Conservation (phyloP, 2,797 vertebrate species). For the Sebastes dallii region DNA sequence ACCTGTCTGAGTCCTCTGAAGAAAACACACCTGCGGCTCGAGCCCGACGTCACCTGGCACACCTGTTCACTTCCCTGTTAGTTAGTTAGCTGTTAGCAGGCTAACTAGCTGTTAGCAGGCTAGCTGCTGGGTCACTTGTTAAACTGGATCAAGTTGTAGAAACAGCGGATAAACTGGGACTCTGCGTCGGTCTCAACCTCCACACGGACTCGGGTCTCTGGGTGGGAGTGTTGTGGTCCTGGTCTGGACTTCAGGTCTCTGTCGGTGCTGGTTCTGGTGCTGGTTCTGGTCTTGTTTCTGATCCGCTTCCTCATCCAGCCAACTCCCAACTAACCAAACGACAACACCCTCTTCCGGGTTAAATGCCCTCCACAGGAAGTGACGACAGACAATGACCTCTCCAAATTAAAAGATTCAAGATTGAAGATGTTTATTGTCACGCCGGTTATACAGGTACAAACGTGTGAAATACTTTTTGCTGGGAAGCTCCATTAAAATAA, state of each 20-base stretch:
- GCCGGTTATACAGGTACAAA: no score
- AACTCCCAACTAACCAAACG: slow-evolving; percentile 30
- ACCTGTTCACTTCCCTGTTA: slow-evolving; percentile 13
- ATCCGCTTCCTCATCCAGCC: slow-evolving; percentile 29
- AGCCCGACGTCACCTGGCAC: slow-evolving; percentile 20
- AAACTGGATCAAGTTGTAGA: neutral
- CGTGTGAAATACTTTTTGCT: no score
- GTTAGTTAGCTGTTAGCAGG: slow-evolving; percentile 16
- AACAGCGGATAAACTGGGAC: neutral
- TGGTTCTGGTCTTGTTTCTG: neutral
- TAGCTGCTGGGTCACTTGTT: neutral
- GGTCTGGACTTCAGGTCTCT: neutral
- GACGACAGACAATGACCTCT: neutral
- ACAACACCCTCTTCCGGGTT: slow-evolving; percentile 61
- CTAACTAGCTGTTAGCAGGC: slow-evolving; percentile 18
- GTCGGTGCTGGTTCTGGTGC: neutral
- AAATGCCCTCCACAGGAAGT: slow-evolving; percentile 32
- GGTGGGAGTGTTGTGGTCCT: neutral
- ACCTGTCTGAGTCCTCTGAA: slow-evolving; percentile 24
- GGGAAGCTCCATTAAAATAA: no score
- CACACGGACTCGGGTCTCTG: neutral
- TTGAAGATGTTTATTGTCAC: no score
- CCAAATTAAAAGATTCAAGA: neutral
- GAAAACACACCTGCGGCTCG: slow-evolving; percentile 9
- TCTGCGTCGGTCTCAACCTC: neutral